Evolutionary conservation across 2,797 vertebrate species (phyloP).

Genomic region (Sebastes minor): DNA sequence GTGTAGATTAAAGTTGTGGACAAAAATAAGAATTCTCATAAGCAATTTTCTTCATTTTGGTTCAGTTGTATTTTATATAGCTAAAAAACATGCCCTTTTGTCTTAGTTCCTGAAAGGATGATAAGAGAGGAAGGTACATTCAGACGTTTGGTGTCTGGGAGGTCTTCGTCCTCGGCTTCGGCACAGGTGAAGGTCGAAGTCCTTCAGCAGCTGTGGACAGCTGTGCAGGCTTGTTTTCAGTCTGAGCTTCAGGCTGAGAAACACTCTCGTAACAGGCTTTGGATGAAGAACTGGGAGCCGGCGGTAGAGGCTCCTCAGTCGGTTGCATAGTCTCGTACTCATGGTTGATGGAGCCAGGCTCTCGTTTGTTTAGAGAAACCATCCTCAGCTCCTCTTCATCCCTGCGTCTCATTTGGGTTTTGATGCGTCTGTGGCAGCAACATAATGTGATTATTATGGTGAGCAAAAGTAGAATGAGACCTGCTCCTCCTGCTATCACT

Average conservation of each 20-base stretch:
- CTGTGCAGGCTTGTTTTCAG: neutral
- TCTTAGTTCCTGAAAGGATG: neutral
- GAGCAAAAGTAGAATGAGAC: constrained; percentile 56
- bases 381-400: constrained; percentile 20
- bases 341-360: neutral
- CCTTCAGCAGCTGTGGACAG: neutral
- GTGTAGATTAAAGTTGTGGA: neutral
- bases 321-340: constrained; percentile 60
- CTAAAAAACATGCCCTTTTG: neutral
- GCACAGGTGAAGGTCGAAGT: constrained; percentile 63
- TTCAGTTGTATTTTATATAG: neutral
- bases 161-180: constrained; percentile 72
- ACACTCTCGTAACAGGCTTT: constrained; percentile 2
- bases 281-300: constrained; percentile 2
- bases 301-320: neutral
- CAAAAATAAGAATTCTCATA: neutral
- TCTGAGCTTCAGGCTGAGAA: constrained; percentile 20
- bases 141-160: constrained; percentile 26
- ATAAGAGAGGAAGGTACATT: neutral
- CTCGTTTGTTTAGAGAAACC: constrained; percentile 15
- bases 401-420: neutral
- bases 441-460: constrained; percentile 26
- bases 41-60: neutral
- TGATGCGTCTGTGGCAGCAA: constrained; percentile 10
- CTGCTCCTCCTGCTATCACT: constrained; percentile 33